Percentiles rank a stretch among this genome's conserved stretches.
Conservation (phyloP, 2,113 vertebrate genomes). For the Zosterops hypoxanthus region DNA sequence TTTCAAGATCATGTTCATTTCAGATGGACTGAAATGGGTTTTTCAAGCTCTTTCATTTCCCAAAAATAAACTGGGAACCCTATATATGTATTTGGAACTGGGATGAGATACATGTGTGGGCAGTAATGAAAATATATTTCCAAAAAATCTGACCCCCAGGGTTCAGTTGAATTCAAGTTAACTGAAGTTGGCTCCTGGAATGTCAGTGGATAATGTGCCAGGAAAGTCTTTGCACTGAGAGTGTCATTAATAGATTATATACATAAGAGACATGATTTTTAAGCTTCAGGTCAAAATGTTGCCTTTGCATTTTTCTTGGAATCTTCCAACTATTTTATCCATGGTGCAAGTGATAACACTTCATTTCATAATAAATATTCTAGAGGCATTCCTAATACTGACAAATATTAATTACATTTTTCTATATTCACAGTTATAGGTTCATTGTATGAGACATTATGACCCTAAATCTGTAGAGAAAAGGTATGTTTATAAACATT, state of each 20-base stretch:
- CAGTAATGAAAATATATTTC: not conserved
- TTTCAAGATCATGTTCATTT: not conserved
- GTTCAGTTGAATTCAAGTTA: not conserved
- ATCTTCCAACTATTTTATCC: conserved; percentile 3
- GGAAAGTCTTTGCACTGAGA: conserved; percentile 1
- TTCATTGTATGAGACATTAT: not conserved
- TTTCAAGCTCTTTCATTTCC: not conserved
- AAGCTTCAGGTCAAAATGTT: conserved; percentile 45
- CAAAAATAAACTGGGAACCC: not conserved
- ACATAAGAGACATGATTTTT: conserved; percentile 26
- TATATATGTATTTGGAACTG: not conserved
- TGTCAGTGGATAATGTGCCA: conserved; percentile 18
- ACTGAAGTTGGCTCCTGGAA: conserved; percentile 28
- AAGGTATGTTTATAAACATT: not conserved
- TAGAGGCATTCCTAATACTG: not conserved
- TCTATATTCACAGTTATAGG: not conserved
- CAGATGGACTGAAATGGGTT: not conserved
- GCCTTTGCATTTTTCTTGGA: conserved; percentile 15
- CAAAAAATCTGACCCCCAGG: not conserved
- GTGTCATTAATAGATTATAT: conserved; percentile 55
- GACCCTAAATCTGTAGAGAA: not conserved
- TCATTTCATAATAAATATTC: conserved; percentile 19
- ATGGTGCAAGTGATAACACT: not conserved
- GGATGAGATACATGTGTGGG: not conserved
- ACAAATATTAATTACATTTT: not conserved